Conservation (phyloP, 2,113 vertebrate species). For the Turnix velox region DNA sequence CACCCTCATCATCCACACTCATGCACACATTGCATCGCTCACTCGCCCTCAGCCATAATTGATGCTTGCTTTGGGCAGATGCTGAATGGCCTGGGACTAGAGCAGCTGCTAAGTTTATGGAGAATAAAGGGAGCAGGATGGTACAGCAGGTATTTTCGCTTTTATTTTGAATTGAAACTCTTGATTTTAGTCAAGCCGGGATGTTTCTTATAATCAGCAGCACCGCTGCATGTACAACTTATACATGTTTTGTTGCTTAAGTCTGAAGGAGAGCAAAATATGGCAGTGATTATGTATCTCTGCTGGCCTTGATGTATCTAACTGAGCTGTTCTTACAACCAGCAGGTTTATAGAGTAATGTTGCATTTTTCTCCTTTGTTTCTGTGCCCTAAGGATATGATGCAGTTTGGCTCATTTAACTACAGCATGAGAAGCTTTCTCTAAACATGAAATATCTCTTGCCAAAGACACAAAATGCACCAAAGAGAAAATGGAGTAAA, state of each 20-base stretch:
- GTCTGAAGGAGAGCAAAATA: background rate
- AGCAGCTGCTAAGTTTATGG: constrained; percentile 84
- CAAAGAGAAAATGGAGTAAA: constrained; percentile 62
- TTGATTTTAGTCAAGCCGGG: background rate
- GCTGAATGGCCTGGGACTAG: constrained; percentile 78
- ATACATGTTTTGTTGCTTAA: background rate
- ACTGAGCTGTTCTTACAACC: constrained; percentile 26
- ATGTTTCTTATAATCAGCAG: background rate
- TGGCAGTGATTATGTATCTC: background rate
- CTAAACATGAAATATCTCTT: constrained; percentile 57
- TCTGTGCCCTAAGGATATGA: constrained; percentile 50
- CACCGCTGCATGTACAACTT: background rate
- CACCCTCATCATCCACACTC: constrained; percentile 42
- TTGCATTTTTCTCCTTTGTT: constrained; percentile 68
- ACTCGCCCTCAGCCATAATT: constrained; percentile 70
- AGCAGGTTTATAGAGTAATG: constrained; percentile 63
- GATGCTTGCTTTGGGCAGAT: constrained; percentile 81
- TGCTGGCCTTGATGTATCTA: background rate
- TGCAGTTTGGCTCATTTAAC: constrained; percentile 66
- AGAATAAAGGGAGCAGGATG: constrained; percentile 81
- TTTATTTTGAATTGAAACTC: constrained; percentile 62
- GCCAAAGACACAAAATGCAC: constrained; percentile 58
- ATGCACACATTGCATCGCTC: constrained; percentile 38
- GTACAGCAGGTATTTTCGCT: constrained; percentile 85
- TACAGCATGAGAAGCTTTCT: constrained; percentile 59